These are phyloP conservation scores for Drosophila mayaguana DNA, from an alignment of 2,888 invertebrate species.

Conservation along the genomic window DNA sequence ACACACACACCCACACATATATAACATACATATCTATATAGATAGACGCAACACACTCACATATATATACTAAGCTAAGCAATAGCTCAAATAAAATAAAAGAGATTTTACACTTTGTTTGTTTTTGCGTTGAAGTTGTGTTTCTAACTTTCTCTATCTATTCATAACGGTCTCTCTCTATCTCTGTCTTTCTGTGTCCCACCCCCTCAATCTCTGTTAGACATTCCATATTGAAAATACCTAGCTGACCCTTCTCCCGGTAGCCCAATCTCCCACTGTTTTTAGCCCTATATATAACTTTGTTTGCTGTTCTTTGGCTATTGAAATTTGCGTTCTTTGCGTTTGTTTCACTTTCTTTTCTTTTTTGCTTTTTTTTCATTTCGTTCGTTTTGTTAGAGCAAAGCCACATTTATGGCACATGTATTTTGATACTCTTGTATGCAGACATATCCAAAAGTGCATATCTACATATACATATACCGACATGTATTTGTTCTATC, in stretches of 20 bases:
- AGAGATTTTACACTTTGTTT: conserved; percentile 47
- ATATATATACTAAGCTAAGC: conserved; percentile 19
- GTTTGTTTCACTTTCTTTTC: conserved; percentile 33
- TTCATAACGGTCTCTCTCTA: conserved; percentile 8
- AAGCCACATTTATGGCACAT: conserved; percentile 51
- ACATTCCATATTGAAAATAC: conserved; percentile 1
- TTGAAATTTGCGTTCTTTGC: conserved; percentile 56
- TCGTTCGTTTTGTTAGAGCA: conserved; percentile 23
- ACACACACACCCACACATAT: conserved; percentile 4
- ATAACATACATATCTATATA: conserved; percentile 15
- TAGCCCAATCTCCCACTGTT: not conserved
- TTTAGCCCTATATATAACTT: conserved; percentile 34
- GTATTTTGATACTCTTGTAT: conserved; percentile 43
- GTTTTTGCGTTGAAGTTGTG: conserved; percentile 52
- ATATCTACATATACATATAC: conserved; percentile 11
- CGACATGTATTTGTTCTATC: conserved; percentile 31
- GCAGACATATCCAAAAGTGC: conserved; percentile 24
- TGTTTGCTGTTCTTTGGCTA: conserved; percentile 52
- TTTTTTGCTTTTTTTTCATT: not conserved
- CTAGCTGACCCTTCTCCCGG: not conserved
- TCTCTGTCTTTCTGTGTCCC: not conserved
- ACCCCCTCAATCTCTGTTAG: not conserved
- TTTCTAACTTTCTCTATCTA: conserved; percentile 32
- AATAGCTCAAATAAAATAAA: conserved; percentile 26
- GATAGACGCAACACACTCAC: conserved; percentile 26